phyloP scores from a whole-genome alignment of 2,797 vertebrate species.

The Siniperca obscura region DNA sequence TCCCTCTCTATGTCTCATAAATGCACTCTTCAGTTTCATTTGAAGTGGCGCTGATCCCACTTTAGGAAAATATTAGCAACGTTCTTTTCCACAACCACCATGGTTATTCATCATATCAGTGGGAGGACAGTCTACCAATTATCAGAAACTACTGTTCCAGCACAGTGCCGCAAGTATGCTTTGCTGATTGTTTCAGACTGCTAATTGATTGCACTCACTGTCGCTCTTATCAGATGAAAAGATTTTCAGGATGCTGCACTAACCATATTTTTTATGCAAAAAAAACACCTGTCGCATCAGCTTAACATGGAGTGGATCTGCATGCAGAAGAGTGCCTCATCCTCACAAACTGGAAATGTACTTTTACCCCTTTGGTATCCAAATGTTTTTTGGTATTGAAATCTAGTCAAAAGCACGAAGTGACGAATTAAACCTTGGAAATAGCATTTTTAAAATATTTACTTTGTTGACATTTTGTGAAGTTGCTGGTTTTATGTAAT shows the following conservation, averaged over 20 bases:
- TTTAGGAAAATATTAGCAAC: slow-evolving; percentile 48
- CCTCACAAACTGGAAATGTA: neutral
- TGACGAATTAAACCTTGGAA: neutral
- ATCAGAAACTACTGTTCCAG: slow-evolving; percentile 54
- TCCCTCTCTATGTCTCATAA: slow-evolving; percentile 34
- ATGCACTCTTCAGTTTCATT: slow-evolving; percentile 35
- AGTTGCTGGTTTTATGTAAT: no score
- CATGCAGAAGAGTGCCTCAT: neutral
- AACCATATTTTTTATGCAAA: slow-evolving; percentile 11
- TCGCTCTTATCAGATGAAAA: slow-evolving; percentile 44
- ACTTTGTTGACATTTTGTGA: no score
- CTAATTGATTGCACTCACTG: slow-evolving; percentile 63
- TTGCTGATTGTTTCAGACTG: slow-evolving; percentile 54
- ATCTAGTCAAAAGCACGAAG: neutral
- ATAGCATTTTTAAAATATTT: neutral
- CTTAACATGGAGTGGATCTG: slow-evolving; percentile 3
- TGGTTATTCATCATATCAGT: slow-evolving; percentile 60
- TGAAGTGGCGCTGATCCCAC: slow-evolving; percentile 46
- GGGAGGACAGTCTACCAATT: slow-evolving; percentile 66
- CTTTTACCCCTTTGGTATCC: neutral
- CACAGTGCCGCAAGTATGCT: slow-evolving; percentile 38
- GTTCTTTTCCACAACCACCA: slow-evolving; percentile 32
- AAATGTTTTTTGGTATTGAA: neutral
- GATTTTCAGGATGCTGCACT: slow-evolving; percentile 27
- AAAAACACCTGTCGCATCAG: slow-evolving; percentile 22